A percentile compares a stretch with the other conserved stretches of the same genome.
Evolutionary conservation across 2,888 invertebrate genomes (phyloP).

Genomic region (Rutpela maculata): DNA sequence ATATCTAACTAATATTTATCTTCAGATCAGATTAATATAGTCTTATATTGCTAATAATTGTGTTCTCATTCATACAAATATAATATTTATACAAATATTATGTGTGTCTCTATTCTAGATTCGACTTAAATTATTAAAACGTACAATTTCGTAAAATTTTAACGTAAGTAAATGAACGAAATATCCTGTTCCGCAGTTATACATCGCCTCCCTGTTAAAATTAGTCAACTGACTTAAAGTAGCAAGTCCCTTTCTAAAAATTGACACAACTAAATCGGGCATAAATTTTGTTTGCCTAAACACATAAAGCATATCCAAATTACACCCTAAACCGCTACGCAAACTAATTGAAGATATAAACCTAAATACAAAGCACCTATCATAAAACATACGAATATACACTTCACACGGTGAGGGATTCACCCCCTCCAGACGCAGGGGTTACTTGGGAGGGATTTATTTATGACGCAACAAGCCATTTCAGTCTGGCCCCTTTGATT

Average conservation of each 20-base stretch:
- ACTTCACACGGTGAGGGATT: conserved; percentile 43
- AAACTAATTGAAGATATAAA: conserved; percentile 57
- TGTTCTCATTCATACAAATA: too few relatives aligned
- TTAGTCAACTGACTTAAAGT: neutral
- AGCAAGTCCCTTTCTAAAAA: neutral
- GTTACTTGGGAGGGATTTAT: conserved; percentile 65
- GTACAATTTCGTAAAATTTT: too few relatives aligned
- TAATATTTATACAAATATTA: too few relatives aligned
- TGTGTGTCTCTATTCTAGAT: too few relatives aligned
- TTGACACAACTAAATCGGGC: neutral
- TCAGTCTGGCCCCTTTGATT: conserved; percentile 66
- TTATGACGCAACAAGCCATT: conserved; percentile 69
- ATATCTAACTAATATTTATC: too few relatives aligned
- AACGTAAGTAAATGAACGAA: neutral
- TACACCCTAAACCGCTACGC: conserved; percentile 39
- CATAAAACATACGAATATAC: conserved; percentile 57
- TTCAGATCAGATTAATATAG: too few relatives aligned
- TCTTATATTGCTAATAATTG: too few relatives aligned
- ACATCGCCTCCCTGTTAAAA: neutral
- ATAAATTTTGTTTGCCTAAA: conserved; percentile 24
- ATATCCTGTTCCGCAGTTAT: neutral
- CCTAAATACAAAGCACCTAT: conserved; percentile 55
- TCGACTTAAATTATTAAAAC: too few relatives aligned
- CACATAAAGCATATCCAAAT: conserved; percentile 38
- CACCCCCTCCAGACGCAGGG: conserved; percentile 46